Base-by-base conservation (phyloP, 2,113 vertebrate species). In the Archilochus colubris region DNA sequence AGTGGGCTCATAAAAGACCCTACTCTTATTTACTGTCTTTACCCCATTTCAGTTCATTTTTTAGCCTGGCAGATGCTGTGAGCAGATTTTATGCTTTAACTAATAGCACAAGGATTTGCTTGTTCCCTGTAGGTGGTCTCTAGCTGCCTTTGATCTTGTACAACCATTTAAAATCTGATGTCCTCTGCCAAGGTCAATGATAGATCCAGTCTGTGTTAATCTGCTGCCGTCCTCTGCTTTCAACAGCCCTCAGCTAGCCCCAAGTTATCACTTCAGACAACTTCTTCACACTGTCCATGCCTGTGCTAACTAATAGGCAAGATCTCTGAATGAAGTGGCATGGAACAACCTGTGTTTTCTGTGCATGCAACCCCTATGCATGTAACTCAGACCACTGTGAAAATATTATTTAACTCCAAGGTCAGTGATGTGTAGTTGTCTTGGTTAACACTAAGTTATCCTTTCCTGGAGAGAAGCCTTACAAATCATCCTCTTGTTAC, bases 11-110 rank as follows among this genome's bases (percentile, higher is more conserved):
- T 18, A 54, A 89, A 69, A 31, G 12, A 58, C 31, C 25, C 9
- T 89, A 69, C 10, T 46, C 46, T 80, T 87, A 89, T 79, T 82
- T 80, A 55, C 43, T 74, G 30, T 48, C n/a, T 62, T 80, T 44
- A 43, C 24, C 15, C 18, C 59, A 33, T 74, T 33, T 70, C n/a
- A 30, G 67, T 40, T 91, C 24, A 10, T 80, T 12, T 28, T 82
- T 73, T 95, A 48, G 21, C 36, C 14, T 30, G 46, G 55, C 91
- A 95, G 91, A 78, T 86, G 87, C 79, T 67, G 38, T 87, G 82
- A 89, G 79, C 84, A 77, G 87, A 63, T 92, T 95, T 95, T 69
- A 48, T 63, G 51, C 92, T 92, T 92, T 86, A 86, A 54, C 61
- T 89, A 78, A 76, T 58, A 91, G 40, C 64, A 46, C 44, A 48